Evolutionary conservation across 2,113 vertebrate genomes (phyloP).

Genomic region (Phyllostomus discolor): DNA sequence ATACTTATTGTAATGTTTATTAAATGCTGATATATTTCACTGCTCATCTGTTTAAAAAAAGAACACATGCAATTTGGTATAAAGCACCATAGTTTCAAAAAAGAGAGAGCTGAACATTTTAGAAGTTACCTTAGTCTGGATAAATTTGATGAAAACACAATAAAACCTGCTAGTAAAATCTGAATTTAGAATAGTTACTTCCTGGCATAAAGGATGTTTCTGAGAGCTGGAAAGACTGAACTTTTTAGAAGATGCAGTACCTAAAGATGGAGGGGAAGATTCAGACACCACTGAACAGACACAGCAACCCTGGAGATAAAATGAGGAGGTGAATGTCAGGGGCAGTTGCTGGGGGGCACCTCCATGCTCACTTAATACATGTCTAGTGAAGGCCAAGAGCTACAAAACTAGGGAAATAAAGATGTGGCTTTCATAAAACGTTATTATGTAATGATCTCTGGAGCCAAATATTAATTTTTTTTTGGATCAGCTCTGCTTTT

Average conservation of each 20-base stretch:
- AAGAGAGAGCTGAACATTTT: not conserved
- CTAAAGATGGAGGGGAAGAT: not conserved
- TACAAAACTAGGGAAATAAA: not conserved
- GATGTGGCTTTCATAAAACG: not conserved
- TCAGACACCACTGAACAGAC: not conserved
- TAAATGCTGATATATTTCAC: not conserved
- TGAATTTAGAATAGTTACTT: not conserved
- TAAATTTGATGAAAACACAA: not conserved
- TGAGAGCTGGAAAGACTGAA: not conserved
- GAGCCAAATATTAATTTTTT: not conserved
- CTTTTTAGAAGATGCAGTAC: not conserved
- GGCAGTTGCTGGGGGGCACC: not conserved
- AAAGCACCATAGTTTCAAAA: not conserved
- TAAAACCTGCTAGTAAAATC: not conserved
- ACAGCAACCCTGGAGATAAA: not conserved
- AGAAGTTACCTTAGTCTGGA: not conserved
- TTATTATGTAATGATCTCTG: not conserved
- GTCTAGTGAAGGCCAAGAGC: not conserved
- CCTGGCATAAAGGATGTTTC: not conserved
- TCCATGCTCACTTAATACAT: not conserved
- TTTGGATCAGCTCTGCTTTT: not conserved
- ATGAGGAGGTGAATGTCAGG: not conserved
- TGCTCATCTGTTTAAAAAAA: not conserved
- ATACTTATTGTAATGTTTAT: not conserved
- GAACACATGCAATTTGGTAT: not conserved